A percentile compares a stretch with the other conserved stretches of the same genome.
Conservation (phyloP, 2,888 invertebrate species). For the Muscina levida region DNA sequence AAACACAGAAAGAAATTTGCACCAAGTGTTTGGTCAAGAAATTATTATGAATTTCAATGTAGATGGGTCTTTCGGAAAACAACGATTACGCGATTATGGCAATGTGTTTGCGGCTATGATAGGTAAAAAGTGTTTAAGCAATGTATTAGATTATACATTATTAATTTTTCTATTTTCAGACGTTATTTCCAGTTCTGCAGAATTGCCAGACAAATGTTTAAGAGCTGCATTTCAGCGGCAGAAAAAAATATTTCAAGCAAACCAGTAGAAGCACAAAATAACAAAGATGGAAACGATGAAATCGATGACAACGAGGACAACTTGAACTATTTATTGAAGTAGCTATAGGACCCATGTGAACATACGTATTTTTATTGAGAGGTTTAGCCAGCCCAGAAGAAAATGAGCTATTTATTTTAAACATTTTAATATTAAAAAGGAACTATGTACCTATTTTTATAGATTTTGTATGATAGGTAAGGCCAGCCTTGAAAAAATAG, state of each 20-base stretch:
- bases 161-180: slow-evolving; percentile 23
- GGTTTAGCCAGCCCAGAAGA: neutral
- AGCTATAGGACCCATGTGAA: too few species aligned
- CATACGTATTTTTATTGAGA: too few species aligned
- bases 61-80: slow-evolving; percentile 44
- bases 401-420: too few species aligned
- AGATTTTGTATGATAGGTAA: too few species aligned
- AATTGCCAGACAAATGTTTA: slow-evolving; percentile 23
- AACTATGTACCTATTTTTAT: too few species aligned
- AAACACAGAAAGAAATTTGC: slow-evolving; percentile 22
- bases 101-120: slow-evolving; percentile 4
- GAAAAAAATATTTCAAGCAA: slow-evolving; percentile 24
- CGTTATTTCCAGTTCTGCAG: slow-evolving; percentile 39
- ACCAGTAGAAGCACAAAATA: slow-evolving; percentile 42
- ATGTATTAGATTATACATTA: neutral
- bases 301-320: neutral
- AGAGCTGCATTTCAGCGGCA: too few species aligned
- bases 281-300: slow-evolving; percentile 27
- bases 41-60: slow-evolving; percentile 45
- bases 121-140: neutral
- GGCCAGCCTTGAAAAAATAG: too few species aligned
- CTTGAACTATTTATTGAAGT: neutral
- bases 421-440: too few species aligned
- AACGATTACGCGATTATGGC: slow-evolving; percentile 27
- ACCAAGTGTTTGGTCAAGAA: slow-evolving; percentile 24